Evolutionary conservation across 2,888 invertebrate species (phyloP).

Genomic region (Nephrotoma guestfalica): DNA sequence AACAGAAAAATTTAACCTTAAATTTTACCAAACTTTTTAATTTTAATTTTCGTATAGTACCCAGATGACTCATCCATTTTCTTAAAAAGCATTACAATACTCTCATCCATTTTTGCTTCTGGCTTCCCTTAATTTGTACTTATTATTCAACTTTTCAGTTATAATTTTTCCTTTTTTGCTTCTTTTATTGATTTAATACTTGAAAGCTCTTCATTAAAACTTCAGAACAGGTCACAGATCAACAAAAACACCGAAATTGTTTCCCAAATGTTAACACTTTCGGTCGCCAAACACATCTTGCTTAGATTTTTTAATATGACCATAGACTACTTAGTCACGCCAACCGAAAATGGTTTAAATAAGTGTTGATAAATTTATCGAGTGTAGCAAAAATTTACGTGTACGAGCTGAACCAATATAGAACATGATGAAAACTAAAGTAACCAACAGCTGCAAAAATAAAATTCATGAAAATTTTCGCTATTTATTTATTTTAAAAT

Average conservation of each 20-base stretch:
- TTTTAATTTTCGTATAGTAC: not conserved
- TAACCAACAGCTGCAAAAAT: not conserved
- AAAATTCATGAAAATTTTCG: not conserved
- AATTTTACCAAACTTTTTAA: not conserved
- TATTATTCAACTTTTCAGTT: not conserved
- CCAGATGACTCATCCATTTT: not conserved
- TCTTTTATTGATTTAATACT: not conserved
- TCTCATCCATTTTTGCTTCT: not conserved
- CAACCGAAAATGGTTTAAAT: not conserved
- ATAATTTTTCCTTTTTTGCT: not conserved
- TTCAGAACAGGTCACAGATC: not conserved
- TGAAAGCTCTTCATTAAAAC: not conserved
- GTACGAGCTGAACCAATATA: not conserved
- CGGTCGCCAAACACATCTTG: not conserved
- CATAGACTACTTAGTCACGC: not conserved
- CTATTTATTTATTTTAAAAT: not conserved
- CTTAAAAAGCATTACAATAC: not conserved
- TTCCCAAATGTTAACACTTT: not conserved
- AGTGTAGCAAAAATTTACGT: not conserved
- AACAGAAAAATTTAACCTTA: not conserved
- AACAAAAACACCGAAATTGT: not conserved
- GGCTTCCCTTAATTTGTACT: not conserved
- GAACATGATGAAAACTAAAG: not conserved
- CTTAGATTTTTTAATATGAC: too few relatives aligned
- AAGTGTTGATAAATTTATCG: not conserved